Conservation (phyloP, 2,888 invertebrate species). For the Opisthograptis luteolata region DNA sequence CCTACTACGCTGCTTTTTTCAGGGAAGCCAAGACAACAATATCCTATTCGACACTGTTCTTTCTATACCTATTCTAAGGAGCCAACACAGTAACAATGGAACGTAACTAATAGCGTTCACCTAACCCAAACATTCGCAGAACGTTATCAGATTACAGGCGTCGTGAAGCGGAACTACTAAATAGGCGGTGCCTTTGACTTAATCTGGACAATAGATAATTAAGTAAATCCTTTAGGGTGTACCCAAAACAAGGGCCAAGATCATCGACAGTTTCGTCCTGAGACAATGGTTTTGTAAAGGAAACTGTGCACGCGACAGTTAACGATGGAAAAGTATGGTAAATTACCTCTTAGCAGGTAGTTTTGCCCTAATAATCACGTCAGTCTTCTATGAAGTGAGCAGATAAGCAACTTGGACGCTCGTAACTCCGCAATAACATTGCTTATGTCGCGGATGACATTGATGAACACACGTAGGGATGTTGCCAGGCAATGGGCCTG, state of each 20-base stretch:
- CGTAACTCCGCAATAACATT: too few species aligned
- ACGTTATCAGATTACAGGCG: constrained; percentile 30
- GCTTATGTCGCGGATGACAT: too few species aligned
- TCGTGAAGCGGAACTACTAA: constrained; percentile 23
- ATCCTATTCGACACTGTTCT: background rate
- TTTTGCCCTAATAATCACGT: too few species aligned
- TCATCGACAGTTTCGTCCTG: constrained; percentile 12
- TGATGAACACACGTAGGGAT: too few species aligned
- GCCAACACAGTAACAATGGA: background rate
- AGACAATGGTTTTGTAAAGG: constrained; percentile 3
- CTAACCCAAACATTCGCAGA: constrained; percentile 24
- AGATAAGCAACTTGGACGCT: too few species aligned
- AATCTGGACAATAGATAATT: constrained; percentile 57
- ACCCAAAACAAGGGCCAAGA: constrained; percentile 39
- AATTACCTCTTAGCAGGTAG: too few species aligned
- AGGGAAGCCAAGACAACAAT: too few species aligned
- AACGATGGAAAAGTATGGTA: too few species aligned
- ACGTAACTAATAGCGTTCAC: background rate
- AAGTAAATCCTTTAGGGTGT: constrained; percentile 56
- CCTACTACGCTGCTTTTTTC: too few species aligned
- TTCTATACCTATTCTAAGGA: background rate
- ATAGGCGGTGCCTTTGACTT: constrained; percentile 51
- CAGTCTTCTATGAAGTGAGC: too few species aligned
- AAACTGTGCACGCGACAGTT: constrained; percentile 11
- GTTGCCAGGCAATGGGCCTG: too few species aligned